Evolutionary conservation across 2,888 invertebrate species (phyloP).

Genomic region (Steinernema carpocapsae): DNA sequence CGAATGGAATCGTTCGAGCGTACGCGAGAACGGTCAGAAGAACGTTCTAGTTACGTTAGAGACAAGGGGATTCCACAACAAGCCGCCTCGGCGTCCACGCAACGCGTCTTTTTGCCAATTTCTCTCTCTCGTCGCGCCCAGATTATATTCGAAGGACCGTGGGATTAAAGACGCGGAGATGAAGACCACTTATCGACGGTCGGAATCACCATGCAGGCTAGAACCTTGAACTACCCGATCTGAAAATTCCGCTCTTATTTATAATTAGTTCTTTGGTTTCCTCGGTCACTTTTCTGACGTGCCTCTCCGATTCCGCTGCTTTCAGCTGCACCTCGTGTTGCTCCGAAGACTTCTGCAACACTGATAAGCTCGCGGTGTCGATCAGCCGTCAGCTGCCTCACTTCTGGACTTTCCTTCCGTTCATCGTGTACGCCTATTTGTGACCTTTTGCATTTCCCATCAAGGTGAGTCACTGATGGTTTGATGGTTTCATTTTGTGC

Average conservation of each 20-base stretch:
- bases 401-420: constrained; percentile 5
- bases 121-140: too few relatives aligned
- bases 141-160: neutral
- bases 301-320: neutral
- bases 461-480: constrained; percentile 16
- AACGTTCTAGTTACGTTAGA: too few relatives aligned
- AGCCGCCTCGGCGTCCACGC: too few relatives aligned
- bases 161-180: constrained; percentile 6
- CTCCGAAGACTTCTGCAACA: constrained; percentile 29
- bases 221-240: constrained; percentile 28
- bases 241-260: neutral
- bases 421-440: constrained; percentile 14
- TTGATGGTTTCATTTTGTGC: constrained; percentile 2
- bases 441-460: constrained; percentile 15
- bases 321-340: constrained; percentile 32
- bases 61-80: too few relatives aligned
- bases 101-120: too few relatives aligned
- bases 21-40: too few relatives aligned
- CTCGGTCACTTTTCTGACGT: neutral
- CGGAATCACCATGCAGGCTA: constrained; percentile 2
- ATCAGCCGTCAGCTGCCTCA: neutral
- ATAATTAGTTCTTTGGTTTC: constrained; percentile 18
- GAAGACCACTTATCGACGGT: constrained; percentile 19
- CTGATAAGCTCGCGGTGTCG: constrained; percentile 18
- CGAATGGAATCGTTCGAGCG: too few relatives aligned